Evolutionary conservation across 2,888 invertebrate genomes (phyloP).

Genomic region (Carabus problematicus): DNA sequence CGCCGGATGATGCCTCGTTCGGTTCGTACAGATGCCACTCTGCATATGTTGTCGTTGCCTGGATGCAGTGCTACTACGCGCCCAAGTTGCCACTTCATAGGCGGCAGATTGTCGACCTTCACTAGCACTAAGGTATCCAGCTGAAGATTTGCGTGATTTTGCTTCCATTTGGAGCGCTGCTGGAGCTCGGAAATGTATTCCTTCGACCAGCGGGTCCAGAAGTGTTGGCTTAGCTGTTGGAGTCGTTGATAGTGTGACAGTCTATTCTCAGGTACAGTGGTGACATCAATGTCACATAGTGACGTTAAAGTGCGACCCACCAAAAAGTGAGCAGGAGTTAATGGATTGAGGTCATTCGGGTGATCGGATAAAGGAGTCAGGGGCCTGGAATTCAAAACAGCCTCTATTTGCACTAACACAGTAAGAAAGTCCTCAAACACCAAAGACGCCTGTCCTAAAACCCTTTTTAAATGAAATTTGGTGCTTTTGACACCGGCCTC

Average conservation of each 20-base stretch:
- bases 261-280: conserved; percentile 11
- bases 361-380: not conserved
- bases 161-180: not conserved
- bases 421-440: not conserved
- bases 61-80: not conserved
- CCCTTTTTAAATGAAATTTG: conserved; percentile 2
- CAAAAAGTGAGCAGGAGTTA: conserved; percentile 12
- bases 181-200: not conserved
- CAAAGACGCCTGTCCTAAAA: conserved; percentile 11
- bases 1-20: not conserved
- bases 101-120: not conserved
- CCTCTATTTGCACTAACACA: conserved; percentile 12
- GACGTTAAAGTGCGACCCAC: conserved; percentile 2
- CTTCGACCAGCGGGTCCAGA: conserved; percentile 2
- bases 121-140: not conserved
- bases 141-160: not conserved
- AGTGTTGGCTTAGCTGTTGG: conserved; percentile 1
- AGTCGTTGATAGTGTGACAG: conserved; percentile 7
- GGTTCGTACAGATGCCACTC: not conserved
- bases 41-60: not conserved
- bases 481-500: conserved; percentile 7
- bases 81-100: not conserved
- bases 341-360: conserved; percentile 5
- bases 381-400: conserved; percentile 18
- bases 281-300: not conserved